These are phyloP conservation scores for Tragelaphus scriptus DNA, from an alignment of 2,113 vertebrate genomes.

Conservation along the genomic window DNA sequence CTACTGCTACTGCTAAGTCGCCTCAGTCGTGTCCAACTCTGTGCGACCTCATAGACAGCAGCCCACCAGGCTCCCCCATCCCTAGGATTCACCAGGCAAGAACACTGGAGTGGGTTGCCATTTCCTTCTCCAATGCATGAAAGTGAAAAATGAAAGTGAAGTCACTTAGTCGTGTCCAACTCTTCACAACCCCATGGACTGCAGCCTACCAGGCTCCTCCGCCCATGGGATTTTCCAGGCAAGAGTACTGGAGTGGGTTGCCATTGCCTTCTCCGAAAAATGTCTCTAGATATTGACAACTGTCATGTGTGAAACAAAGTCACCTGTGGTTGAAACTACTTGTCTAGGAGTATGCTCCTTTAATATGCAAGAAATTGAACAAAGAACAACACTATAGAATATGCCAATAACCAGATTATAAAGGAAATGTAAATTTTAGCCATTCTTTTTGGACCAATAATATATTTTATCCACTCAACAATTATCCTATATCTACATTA, in stretches of 20 bases:
- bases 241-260: no score
- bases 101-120: no score
- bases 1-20: no score
- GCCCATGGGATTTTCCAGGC: no score
- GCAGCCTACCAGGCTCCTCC: no score
- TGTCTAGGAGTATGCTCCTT: neutral
- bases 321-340: neutral
- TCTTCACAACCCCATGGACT: no score
- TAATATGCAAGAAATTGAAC: neutral
- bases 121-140: no score
- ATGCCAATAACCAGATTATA: neutral
- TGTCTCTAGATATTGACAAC: neutral
- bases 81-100: no score
- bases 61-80: rapidly evolving
- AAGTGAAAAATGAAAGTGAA: no score
- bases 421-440: neutral
- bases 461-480: neutral
- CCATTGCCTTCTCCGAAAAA: no score
- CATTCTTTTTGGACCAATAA: neutral
- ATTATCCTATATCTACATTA: neutral
- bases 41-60: no score
- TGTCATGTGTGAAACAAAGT: neutral
- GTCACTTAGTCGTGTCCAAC: rapidly evolving
- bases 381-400: neutral
- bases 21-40: no score